Percentiles rank a stretch among this genome's conserved stretches.
Conservation (phyloP, 2,888 invertebrate genomes). For the Sesia apiformis region DNA sequence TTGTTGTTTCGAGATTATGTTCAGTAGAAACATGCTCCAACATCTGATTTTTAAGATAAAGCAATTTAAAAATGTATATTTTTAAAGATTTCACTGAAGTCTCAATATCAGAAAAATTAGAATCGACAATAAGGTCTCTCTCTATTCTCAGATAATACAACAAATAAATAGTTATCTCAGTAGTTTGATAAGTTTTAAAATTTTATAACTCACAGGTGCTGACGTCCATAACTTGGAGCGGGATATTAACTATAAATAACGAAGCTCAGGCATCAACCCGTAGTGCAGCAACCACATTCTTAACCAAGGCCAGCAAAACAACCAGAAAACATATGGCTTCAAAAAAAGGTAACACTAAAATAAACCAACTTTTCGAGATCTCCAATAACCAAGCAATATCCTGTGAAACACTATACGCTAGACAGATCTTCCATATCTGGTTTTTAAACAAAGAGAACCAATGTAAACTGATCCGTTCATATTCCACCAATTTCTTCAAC, state of each 20-base stretch:
- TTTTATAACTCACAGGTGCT: background rate
- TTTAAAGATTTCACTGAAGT: no score
- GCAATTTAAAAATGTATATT: no score
- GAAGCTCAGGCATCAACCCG: slow-evolving; percentile 34
- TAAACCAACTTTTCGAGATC: slow-evolving; percentile 35
- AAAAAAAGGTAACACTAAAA: slow-evolving; percentile 21
- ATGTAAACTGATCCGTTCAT: background rate
- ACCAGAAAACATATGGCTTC: slow-evolving; percentile 64
- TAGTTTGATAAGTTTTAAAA: background rate
- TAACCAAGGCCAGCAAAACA: slow-evolving; percentile 62
- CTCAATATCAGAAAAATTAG: no score
- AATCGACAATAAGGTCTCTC: no score
- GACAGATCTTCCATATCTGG: background rate
- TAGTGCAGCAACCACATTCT: slow-evolving; percentile 56
- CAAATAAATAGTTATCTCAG: no score
- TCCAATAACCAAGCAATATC: slow-evolving; percentile 4
- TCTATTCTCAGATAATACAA: no score
- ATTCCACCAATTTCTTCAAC: slow-evolving; percentile 16
- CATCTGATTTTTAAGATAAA: no score
- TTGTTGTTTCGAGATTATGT: no score
- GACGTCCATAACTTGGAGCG: background rate
- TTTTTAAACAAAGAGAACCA: background rate
- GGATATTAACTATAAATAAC: slow-evolving; percentile 44
- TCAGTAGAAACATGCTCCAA: no score
- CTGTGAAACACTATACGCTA: slow-evolving; percentile 7